Evolutionary conservation across 2,888 invertebrate species (phyloP), one percentile per base, ranked within the genome.

Genomic region (Eulithis testata): DNA sequence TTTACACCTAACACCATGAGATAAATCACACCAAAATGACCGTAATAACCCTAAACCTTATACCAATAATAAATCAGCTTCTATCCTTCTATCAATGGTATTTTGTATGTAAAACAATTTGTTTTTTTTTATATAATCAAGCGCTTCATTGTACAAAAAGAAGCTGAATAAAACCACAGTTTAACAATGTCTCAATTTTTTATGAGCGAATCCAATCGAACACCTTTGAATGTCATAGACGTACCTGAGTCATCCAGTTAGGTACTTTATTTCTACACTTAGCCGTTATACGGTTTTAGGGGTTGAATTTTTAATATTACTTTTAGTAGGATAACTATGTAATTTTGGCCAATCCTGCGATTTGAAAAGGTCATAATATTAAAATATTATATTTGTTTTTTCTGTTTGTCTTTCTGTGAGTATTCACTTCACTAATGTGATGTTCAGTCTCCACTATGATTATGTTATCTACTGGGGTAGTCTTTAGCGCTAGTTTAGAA

Each of bases 101-200:
- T 40, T 40, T 40, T 40, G 8, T 40, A 7, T 40, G 9, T 40
- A 47, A 2, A 21, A 14, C 2, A 21, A 49, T 21, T 49, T 3
- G 14, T 49, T 49, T 14, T 40, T 11, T n/a, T n/a, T 44, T 51
- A 31, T 37, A 9, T 14, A 14, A 37, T 40, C 14, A 37, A 49
- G 49, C 21, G 49, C 8, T 21, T 21, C 4, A 9, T 36, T 36
- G 9, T 12, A 52, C 52, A 52, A 52, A 52, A 50, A 21, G 27
- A 44, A n/a, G 11, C 27, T 55, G 21, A 12, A 55, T 44, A 44
- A 55, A 53, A 53, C 11, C 40, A 40, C 53, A 53, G 14, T 55
- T 55, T 44, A 44, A 55, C 43, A 55, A 44, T 44, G 55, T 55
- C 49, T 37, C 11, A 21, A 21, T 11, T 43, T 44, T 55, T 55